Evolutionary conservation across 2,113 vertebrate genomes (phyloP).

Genomic region (Apus apus): DNA sequence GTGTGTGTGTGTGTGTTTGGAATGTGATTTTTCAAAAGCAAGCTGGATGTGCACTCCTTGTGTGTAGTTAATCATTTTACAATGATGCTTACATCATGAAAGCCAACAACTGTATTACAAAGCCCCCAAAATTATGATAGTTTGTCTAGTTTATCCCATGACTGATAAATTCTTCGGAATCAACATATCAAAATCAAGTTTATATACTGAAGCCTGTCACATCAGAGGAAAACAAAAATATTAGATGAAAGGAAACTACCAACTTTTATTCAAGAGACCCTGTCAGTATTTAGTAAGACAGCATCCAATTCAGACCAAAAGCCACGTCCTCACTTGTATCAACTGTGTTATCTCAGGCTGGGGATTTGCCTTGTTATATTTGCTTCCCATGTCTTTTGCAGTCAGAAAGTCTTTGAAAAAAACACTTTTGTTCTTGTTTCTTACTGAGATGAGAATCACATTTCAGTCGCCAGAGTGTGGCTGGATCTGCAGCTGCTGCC

Average conservation of each 20-base stretch:
- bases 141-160: neutral
- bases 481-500: neutral
- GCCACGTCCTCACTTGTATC: neutral
- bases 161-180: neutral
- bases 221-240: neutral
- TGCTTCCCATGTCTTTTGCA: neutral
- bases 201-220: neutral
- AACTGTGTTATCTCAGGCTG: neutral
- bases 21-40: neutral
- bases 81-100: neutral
- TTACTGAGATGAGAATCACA: neutral
- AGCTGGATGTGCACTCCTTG: neutral
- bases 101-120: neutral
- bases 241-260: conserved; percentile 11
- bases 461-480: neutral
- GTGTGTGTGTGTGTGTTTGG: neutral
- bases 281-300: conserved; percentile 23
- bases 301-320: conserved; percentile 6
- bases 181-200: neutral
- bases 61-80: neutral
- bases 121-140: neutral
- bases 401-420: conserved; percentile 6
- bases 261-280: neutral
- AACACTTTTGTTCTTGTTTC: conserved; percentile 29
- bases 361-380: conserved; percentile 1